Evolutionary conservation across 2,888 invertebrate species (phyloP).

Genomic region (Sceliomorpha sp.): DNA sequence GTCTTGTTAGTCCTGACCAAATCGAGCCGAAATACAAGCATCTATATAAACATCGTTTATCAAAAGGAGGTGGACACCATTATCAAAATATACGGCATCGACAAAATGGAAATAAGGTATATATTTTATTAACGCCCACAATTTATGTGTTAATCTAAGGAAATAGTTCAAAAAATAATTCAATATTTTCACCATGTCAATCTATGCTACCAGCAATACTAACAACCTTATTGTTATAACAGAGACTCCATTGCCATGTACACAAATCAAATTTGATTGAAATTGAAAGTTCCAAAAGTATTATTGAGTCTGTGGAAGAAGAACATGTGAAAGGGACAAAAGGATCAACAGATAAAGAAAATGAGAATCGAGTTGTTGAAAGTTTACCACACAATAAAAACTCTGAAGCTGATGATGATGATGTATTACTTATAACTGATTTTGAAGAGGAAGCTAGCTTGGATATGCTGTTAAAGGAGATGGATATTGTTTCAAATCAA

Average conservation of each 20-base stretch:
- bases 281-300: conserved; percentile 69
- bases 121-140: background rate
- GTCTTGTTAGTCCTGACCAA: conserved; percentile 11
- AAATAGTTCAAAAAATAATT: background rate
- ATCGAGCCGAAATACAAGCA: conserved; percentile 9
- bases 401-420: conserved; percentile 75
- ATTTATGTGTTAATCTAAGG: background rate
- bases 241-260: conserved; percentile 70
- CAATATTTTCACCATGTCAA: too few species aligned
- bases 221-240: conserved; percentile 24
- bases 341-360: conserved; percentile 58
- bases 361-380: conserved; percentile 61
- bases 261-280: conserved; percentile 81
- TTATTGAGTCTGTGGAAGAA: conserved; percentile 31
- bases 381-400: conserved; percentile 37
- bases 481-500: conserved; percentile 78
- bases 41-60: conserved; percentile 20
- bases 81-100: conserved; percentile 9
- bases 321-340: conserved; percentile 17
- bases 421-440: conserved; percentile 74
- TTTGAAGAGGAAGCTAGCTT: conserved; percentile 81
- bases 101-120: conserved; percentile 23
- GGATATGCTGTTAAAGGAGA: conserved; percentile 82
- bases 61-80: conserved; percentile 10
- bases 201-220: too few species aligned